Conservation (phyloP, 2,113 vertebrate genomes). For the Triplophysa tibetana region DNA sequence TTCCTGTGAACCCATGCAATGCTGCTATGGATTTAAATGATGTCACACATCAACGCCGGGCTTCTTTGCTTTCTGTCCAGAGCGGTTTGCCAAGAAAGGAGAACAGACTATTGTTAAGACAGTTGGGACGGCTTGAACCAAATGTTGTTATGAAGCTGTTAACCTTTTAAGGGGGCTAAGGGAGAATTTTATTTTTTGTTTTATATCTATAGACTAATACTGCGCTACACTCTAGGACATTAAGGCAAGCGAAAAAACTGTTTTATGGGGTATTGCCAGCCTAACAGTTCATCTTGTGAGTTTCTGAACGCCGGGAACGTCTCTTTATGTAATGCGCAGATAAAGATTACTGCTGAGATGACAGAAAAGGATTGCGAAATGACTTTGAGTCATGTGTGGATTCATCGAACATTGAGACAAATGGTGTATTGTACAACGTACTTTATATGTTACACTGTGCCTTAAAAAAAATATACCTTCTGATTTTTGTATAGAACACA, state of each 20-base stretch:
- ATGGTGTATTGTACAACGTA: conserved; percentile 30
- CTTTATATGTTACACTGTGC: no score
- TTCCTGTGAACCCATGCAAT: conserved; percentile 68
- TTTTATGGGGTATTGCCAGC: conserved; percentile 15
- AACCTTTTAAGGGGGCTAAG: conserved; percentile 36
- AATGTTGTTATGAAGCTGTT: conserved; percentile 47
- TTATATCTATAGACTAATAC: conserved; percentile 24
- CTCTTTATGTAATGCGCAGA: conserved; percentile 11
- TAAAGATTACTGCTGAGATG: conserved; percentile 12
- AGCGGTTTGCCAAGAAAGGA: conserved; percentile 44
- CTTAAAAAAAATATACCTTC: no score
- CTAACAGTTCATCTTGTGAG: conserved; percentile 3
- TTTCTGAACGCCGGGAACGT: neutral
- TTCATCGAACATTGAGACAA: conserved; percentile 24
- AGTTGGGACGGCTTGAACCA: conserved; percentile 26
- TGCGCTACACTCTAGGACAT: neutral
- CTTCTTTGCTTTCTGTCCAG: conserved; percentile 38
- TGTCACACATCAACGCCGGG: conserved; percentile 54
- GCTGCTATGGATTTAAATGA: conserved; percentile 67
- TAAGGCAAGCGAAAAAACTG: neutral
- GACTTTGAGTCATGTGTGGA: conserved; percentile 7
- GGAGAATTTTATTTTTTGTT: neutral
- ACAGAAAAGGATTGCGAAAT: conserved; percentile 11
- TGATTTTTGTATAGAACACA: no score
- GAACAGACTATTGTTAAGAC: conserved; percentile 40